Percentiles rank a stretch among this genome's conserved stretches.
phyloP scores from a whole-genome alignment of 2,888 invertebrate genomes.

The Spialia ferax region DNA sequence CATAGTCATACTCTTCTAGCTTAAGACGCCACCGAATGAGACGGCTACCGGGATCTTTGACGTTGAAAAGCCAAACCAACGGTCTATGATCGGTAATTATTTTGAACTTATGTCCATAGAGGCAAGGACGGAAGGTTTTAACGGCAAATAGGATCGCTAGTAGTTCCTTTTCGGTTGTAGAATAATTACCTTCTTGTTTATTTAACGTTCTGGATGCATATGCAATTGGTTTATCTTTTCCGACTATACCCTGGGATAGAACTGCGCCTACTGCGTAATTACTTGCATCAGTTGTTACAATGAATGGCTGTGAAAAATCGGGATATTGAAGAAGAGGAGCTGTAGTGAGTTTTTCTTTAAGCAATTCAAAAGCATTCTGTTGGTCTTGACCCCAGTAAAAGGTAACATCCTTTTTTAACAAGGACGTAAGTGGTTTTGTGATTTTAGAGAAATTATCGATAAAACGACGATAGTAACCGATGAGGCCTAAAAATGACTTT shows the following conservation, averaged over 20 bases:
- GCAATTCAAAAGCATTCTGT: neutral
- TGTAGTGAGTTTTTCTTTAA: neutral
- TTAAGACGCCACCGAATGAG: neutral
- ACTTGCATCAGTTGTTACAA: neutral
- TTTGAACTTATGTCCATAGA: neutral
- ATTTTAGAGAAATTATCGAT: neutral
- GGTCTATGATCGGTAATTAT: neutral
- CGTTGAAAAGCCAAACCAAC: neutral
- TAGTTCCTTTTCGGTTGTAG: neutral
- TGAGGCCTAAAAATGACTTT: neutral
- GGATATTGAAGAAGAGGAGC: constrained; percentile 2
- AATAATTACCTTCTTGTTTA: neutral
- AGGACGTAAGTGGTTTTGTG: neutral
- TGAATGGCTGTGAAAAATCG: neutral
- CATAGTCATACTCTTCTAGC: neutral
- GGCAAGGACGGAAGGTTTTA: neutral
- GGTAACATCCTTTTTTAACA: neutral
- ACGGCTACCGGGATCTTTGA: neutral
- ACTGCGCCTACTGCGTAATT: neutral
- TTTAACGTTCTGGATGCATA: neutral
- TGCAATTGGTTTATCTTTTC: neutral
- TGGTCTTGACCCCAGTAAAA: no score
- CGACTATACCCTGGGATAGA: neutral
- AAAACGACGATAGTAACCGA: neutral
- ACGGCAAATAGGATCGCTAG: neutral